These are phyloP conservation scores for Trachymyrmex septentrionalis DNA, from an alignment of 1,140 invertebrate genomes.

Conservation along the genomic window DNA sequence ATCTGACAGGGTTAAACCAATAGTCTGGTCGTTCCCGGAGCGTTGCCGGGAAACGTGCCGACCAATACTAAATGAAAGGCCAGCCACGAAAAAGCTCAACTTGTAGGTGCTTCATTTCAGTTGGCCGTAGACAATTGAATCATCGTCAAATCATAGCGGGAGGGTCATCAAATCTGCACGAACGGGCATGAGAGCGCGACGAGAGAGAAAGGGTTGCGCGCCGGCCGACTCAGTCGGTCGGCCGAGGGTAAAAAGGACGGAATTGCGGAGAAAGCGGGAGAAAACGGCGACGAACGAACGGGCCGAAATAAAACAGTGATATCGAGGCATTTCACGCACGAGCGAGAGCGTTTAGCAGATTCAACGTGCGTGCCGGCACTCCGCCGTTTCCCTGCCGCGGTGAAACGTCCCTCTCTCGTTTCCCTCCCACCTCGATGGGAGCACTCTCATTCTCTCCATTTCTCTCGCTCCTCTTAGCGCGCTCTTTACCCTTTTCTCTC, in stretches of 20 bases:
- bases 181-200: conserved; percentile 61
- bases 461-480: conserved; percentile 66
- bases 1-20: conserved; percentile 17
- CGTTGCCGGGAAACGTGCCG: neutral
- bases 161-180: conserved; percentile 76
- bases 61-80: conserved; percentile 52
- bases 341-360: conserved; percentile 86
- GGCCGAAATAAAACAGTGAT: conserved; percentile 86
- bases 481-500: conserved; percentile 62
- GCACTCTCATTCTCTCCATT: conserved; percentile 59
- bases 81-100: conserved; percentile 27
- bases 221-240: conserved; percentile 43
- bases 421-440: conserved; percentile 16
- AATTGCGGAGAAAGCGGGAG: conserved; percentile 74
- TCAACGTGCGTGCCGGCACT: conserved; percentile 81
- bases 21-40: neutral
- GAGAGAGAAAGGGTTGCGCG: conserved; percentile 70
- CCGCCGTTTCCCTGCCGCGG: conserved; percentile 64
- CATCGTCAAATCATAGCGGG: conserved; percentile 72
- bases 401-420: conserved; percentile 60
- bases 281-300: conserved; percentile 76
- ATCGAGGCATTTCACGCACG: conserved; percentile 87
- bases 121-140: conserved; percentile 70
- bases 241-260: conserved; percentile 77
- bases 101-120: conserved; percentile 59